phyloP scores from a whole-genome alignment of 2,113 vertebrate genomes.

The Pluvianellus socialis region DNA sequence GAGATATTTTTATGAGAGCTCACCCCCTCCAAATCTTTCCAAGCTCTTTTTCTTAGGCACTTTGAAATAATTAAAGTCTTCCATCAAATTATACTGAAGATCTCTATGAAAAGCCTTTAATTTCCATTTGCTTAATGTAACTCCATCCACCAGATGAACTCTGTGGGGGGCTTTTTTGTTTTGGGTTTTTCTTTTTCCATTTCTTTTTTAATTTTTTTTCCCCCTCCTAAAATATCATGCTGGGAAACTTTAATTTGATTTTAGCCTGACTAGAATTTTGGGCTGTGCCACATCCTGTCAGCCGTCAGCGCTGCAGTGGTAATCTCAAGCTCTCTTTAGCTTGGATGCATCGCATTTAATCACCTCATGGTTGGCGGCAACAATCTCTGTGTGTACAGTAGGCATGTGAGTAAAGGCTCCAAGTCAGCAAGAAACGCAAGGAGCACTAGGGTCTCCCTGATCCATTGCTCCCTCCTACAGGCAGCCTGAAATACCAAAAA shows the following conservation, averaged over 20 bases:
- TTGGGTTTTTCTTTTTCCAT: not conserved
- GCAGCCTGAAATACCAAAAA: not conserved
- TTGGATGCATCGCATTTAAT: not conserved
- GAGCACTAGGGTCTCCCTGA: not conserved
- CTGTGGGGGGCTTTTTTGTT: constrained; percentile 36
- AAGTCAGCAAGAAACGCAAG: not conserved
- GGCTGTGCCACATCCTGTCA: not conserved
- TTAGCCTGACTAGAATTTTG: not conserved
- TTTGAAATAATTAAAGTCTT: constrained; percentile 80
- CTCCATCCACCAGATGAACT: constrained; percentile 67
- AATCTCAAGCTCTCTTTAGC: not conserved
- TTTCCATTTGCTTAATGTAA: constrained; percentile 73
- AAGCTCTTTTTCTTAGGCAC: constrained; percentile 63
- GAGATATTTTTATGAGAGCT: constrained; percentile 61
- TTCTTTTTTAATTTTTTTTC: not conserved
- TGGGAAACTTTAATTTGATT: constrained; percentile 60
- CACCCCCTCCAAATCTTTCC: constrained; percentile 43
- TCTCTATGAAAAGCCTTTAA: constrained; percentile 75
- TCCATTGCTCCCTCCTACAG: not conserved
- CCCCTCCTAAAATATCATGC: constrained; percentile 21
- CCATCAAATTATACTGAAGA: constrained; percentile 76
- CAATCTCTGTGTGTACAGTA: not conserved
- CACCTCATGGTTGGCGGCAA: not conserved
- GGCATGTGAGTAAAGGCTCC: not conserved
- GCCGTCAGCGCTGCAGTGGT: not conserved